Percentiles rank a stretch among this genome's conserved stretches.
Conservation (phyloP, 2,888 invertebrate genomes). For the Agrochola lota region DNA sequence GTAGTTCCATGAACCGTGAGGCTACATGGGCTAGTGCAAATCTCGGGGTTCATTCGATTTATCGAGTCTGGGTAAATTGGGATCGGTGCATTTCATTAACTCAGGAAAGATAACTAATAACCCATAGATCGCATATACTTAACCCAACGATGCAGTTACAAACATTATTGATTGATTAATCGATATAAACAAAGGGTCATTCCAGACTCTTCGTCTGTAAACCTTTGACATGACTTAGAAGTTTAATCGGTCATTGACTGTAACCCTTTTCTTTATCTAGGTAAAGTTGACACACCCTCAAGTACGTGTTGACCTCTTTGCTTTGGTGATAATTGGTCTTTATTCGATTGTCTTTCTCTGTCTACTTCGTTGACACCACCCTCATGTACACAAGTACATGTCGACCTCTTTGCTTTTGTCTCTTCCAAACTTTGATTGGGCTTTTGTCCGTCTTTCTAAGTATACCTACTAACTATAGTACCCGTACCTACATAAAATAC, state of each 20-base stretch:
- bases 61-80: too few species aligned
- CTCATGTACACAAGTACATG: background rate
- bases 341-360: background rate
- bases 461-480: background rate
- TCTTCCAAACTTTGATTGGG: background rate
- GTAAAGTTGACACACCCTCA: background rate
- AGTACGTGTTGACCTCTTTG: background rate
- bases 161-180: background rate
- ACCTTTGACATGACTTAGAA: slow-evolving; percentile 8
- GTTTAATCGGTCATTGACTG: slow-evolving; percentile 10
- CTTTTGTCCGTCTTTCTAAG: too few species aligned
- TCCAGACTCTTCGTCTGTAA: background rate
- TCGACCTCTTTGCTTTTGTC: background rate
- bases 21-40: too few species aligned
- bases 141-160: background rate
- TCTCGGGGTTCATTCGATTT: too few species aligned
- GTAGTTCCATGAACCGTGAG: too few species aligned
- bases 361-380: background rate
- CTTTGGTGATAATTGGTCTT: background rate
- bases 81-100: too few species aligned
- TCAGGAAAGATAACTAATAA: background rate
- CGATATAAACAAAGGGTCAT: background rate
- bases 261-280: background rate
- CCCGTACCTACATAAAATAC: too few species aligned
- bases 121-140: background rate